Evolutionary conservation across 2,888 invertebrate species (phyloP), one percentile per base, ranked within the genome.

Genomic region (Agonum fuliginosum): DNA sequence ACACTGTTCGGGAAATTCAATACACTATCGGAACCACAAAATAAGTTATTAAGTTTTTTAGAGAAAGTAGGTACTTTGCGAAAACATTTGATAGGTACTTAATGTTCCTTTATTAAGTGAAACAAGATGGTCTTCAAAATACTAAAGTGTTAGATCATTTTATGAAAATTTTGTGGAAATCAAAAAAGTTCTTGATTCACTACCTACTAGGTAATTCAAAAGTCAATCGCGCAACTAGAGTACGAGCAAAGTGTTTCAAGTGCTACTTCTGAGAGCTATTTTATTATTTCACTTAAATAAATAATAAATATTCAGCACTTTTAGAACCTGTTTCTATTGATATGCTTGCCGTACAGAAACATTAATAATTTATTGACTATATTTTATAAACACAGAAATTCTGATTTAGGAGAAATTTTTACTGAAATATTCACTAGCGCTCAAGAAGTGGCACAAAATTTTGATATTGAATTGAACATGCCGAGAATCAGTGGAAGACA

Each of bases 1-100:
- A 75, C 22, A 17, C n/a, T n/a, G 41, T 67, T 10, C 65, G 27
- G n/a, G 27, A 75, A 62, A 20, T 67, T 10, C 65, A 41, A 22
- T 22, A 43, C 24, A 27, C 62, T n/a, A 22, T 62, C 6, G 37
- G 20, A 24, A 67, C 1, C 1, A 3, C 14, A 41, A 41, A 41
- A n/a, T 1, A 41, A 41, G 1, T 41, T n/a, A 41, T 41, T 41
- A 41, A 41, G 41, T 41, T 41, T 41, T 41, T 41, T n/a, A 41
- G 41, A 2, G 41, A 41, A 41, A 41, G 41, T 41, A n/a, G n/a
- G n/a, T n/a, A n/a, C n/a, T n/a, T n/a, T n/a, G n/a, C n/a, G n/a
- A n/a, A n/a, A n/a, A n/a, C n/a, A n/a, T n/a, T n/a, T n/a, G n/a
- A n/a, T n/a, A n/a, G n/a, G n/a, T 41, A 12, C 41, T 14, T n/a